Conservation (phyloP, 2,113 vertebrate genomes). For the Proteles cristata region DNA sequence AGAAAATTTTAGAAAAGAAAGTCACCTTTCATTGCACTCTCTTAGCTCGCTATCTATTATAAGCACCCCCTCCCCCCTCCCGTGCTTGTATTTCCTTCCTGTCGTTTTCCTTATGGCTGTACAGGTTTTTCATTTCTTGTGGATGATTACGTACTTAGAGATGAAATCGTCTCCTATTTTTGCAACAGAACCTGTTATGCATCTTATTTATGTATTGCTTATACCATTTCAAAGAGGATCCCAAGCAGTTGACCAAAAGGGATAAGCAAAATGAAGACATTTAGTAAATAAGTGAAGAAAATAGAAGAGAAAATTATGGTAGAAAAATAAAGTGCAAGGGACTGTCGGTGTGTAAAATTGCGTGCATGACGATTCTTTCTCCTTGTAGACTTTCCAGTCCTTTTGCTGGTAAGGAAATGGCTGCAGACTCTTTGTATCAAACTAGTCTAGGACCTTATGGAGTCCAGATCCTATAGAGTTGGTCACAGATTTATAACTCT, state of each 20-base stretch:
- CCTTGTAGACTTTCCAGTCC: background rate
- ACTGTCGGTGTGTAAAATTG: background rate
- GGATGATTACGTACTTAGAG: background rate
- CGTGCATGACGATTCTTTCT: fast-evolving
- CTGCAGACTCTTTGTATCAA: background rate
- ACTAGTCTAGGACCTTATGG: background rate
- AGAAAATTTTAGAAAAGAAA: background rate
- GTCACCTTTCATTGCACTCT: background rate
- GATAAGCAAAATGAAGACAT: background rate
- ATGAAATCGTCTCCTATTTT: background rate
- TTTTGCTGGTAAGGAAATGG: background rate
- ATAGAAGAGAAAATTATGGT: background rate
- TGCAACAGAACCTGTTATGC: background rate
- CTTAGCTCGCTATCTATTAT: fast-evolving
- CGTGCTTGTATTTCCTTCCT: background rate
- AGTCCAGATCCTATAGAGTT: background rate
- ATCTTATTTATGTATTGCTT: background rate
- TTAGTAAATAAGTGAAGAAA: background rate
- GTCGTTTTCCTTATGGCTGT: background rate
- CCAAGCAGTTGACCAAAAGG: background rate
- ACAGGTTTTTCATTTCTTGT: background rate
- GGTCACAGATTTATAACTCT: background rate
- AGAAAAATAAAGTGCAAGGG: background rate
- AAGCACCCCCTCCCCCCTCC: background rate
- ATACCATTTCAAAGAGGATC: background rate